These are phyloP conservation scores for cattle (Bos taurus) DNA, from an alignment of 2,113 vertebrate species.

Conservation along the genomic window DNA sequence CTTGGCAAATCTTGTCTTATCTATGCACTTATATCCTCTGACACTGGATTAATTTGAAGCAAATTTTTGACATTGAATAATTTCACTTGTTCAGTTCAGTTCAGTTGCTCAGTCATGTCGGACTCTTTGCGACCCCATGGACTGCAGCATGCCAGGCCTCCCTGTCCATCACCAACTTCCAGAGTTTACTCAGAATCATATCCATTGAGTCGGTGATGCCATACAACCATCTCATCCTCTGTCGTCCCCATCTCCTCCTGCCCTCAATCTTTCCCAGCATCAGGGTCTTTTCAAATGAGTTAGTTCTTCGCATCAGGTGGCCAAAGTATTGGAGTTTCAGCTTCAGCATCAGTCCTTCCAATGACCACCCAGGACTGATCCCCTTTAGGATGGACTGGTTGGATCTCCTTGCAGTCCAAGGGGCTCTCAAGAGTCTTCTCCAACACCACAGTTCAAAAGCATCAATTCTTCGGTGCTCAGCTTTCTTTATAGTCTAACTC, in stretches of 20 bases:
- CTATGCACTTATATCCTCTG: not conserved
- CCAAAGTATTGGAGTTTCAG: not conserved
- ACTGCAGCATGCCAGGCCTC: not conserved
- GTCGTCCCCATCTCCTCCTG: not conserved
- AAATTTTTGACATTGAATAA: not conserved
- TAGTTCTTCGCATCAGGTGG: not conserved
- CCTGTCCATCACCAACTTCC: not conserved
- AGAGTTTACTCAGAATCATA: not conserved
- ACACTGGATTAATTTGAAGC: not conserved
- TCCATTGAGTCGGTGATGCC: not conserved
- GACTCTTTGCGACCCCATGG: not conserved
- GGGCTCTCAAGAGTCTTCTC: not conserved
- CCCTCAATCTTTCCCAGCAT: not conserved
- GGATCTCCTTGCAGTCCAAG: not conserved
- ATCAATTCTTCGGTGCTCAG: not conserved
- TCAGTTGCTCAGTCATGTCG: not conserved
- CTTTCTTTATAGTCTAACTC: not conserved
- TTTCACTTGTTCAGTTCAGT: not conserved
- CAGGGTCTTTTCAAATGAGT: not conserved
- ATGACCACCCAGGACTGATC: not conserved
- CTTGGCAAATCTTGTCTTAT: not conserved
- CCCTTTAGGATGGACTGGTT: not conserved
- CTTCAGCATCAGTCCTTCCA: not conserved
- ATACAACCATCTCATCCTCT: not conserved
- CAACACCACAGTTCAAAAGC: not conserved